phyloP scores from a whole-genome alignment of 2,888 invertebrate genomes.

The Formica aserva region DNA sequence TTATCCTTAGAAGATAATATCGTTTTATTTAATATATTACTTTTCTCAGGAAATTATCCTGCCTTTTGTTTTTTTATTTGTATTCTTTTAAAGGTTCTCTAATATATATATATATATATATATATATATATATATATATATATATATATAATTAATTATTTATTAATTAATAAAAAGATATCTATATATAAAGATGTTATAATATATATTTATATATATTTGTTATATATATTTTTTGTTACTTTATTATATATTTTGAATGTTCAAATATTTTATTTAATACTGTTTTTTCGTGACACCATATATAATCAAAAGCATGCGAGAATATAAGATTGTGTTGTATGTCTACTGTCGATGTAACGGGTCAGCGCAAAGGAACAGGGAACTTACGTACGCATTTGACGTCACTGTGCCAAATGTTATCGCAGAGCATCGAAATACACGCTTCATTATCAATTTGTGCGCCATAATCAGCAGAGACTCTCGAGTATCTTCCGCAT shows the following conservation, averaged over 20 bases:
- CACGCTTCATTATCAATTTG: constrained; percentile 27
- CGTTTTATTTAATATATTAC: not conserved
- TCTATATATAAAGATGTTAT: too few species aligned
- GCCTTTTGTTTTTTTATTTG: not conserved
- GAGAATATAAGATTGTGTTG: constrained; percentile 8
- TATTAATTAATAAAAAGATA: too few species aligned
- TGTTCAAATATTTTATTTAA: not conserved
- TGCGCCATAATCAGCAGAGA: constrained; percentile 3
- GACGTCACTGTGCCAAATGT: constrained; percentile 56
- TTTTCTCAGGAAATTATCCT: not conserved
- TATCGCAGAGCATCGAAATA: constrained; percentile 45
- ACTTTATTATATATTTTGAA: not conserved
- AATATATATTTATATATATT: not conserved
- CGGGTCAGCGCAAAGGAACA: constrained; percentile 42
- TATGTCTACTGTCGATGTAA: constrained; percentile 19
- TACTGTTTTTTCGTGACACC: not conserved
- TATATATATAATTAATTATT: too few species aligned
- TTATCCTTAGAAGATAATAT: not conserved
- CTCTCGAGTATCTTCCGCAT: constrained; percentile 21
- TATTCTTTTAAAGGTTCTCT: not conserved
- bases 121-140: not conserved
- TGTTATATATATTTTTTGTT: not conserved
- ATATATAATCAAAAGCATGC: constrained; percentile 1
- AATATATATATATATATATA: not conserved
- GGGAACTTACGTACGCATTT: constrained; percentile 32